Conservation (phyloP, 1,140 invertebrate genomes). For the Listronotus oregonensis region DNA sequence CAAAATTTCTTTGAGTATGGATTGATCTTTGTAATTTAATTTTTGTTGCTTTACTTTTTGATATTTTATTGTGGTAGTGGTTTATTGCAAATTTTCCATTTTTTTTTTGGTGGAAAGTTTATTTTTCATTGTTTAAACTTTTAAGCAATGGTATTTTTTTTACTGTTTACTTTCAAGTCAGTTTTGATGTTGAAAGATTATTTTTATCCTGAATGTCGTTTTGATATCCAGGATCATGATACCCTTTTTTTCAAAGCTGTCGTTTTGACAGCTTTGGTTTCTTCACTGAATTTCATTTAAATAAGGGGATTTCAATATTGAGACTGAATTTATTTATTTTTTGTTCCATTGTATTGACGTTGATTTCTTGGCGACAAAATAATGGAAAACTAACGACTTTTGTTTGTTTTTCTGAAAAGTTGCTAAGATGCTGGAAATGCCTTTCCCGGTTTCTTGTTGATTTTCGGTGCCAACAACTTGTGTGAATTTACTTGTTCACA, state of each 20-base stretch:
- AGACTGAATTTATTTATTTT: too few relatives aligned
- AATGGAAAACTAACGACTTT: too few relatives aligned
- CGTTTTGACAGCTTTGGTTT: slow-evolving; percentile 4
- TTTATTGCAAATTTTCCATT: slow-evolving; percentile 4
- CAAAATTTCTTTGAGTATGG: too few relatives aligned
- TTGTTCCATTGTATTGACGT: too few relatives aligned
- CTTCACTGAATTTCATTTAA: neutral
- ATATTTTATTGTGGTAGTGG: slow-evolving; percentile 2
- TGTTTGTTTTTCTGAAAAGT: too few relatives aligned
- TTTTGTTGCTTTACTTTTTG: slow-evolving; percentile 17
- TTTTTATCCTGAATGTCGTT: neutral
- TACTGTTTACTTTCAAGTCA: slow-evolving; percentile 1
- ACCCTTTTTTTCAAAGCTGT: neutral
- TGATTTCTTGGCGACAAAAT: too few relatives aligned
- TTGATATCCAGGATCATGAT: neutral
- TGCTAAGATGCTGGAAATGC: too few relatives aligned
- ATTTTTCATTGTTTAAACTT: slow-evolving; percentile 19
- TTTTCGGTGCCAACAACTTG: too few relatives aligned
- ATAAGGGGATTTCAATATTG: too few relatives aligned
- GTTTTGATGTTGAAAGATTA: slow-evolving; percentile 13
- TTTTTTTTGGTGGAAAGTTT: slow-evolving; percentile 7
- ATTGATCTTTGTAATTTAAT: neutral
- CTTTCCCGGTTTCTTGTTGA: too few relatives aligned
- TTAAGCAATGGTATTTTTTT: slow-evolving; percentile 19
- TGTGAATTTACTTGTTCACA: too few relatives aligned